These are phyloP conservation scores for Pristionchus maxplancki DNA, from an alignment of 2,888 invertebrate species.

Conservation along the genomic window DNA sequence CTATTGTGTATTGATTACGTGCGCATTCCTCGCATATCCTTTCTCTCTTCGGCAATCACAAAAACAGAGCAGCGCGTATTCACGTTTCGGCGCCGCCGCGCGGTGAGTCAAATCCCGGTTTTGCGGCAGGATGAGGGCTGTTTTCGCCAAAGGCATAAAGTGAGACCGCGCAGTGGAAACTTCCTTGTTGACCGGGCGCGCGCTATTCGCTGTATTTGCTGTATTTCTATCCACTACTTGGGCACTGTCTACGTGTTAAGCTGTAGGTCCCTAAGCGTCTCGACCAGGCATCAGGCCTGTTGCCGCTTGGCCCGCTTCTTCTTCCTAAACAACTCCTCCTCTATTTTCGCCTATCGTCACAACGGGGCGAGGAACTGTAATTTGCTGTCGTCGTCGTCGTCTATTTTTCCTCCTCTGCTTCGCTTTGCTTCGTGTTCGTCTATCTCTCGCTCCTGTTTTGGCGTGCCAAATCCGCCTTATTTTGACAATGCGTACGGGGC, in stretches of 20 bases:
- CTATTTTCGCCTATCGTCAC: conserved; percentile 33
- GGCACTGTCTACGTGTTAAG: neutral
- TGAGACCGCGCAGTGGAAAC: neutral
- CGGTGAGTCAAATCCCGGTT: conserved; percentile 11
- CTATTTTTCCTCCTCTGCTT: neutral
- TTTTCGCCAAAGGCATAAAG: neutral
- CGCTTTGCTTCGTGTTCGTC: neutral
- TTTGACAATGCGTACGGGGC: conserved; percentile 6
- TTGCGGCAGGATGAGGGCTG: neutral
- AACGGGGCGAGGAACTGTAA: neutral
- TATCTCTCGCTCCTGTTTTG: conserved; percentile 29
- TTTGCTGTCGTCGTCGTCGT: conserved; percentile 27
- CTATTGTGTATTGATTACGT: neutral
- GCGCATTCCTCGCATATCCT: conserved; percentile 26
- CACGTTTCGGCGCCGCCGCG: neutral
- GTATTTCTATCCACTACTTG: neutral
- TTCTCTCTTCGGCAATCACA: neutral
- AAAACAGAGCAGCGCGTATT: neutral
- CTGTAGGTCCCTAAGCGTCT: neutral
- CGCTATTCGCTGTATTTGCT: neutral
- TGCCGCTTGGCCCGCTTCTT: neutral
- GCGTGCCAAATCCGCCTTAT: conserved; percentile 33
- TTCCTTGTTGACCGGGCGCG: neutral
- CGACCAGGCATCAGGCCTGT: neutral
- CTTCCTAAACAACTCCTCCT: conserved; percentile 3